Evolutionary conservation across 1,140 invertebrate genomes (phyloP).

Genomic region (Cryptotermes secundus): DNA sequence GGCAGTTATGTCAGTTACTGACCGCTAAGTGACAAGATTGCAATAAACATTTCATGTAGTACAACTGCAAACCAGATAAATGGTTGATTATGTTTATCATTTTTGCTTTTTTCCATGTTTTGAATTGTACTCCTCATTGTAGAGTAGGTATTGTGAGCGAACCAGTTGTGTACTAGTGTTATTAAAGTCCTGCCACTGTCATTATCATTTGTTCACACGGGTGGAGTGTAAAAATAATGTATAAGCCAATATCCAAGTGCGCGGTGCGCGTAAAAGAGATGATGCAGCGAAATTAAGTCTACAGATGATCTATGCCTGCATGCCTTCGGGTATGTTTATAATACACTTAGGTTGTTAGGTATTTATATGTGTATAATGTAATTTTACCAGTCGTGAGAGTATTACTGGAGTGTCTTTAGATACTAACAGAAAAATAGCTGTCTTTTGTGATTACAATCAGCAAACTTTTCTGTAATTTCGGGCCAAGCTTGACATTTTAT

Average conservation of each 20-base stretch:
- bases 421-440: too few species aligned
- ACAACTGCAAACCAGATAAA: not conserved
- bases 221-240: not conserved
- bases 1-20: not conserved
- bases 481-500: too few species aligned
- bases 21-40: not conserved
- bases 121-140: not conserved
- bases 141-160: too few species aligned
- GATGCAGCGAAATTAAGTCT: not conserved
- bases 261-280: not conserved
- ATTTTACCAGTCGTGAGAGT: too few species aligned
- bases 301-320: not conserved
- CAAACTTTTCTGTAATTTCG: too few species aligned
- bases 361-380: too few species aligned
- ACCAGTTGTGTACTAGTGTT: too few species aligned
- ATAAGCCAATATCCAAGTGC: not conserved
- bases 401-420: too few species aligned
- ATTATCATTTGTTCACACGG: too few species aligned
- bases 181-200: too few species aligned
- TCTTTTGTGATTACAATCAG: too few species aligned
- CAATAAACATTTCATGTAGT: not conserved
- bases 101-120: not conserved
- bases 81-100: not conserved
- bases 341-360: too few species aligned
- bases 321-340: not conserved